Evolutionary conservation across 2,113 vertebrate genomes (phyloP).

Genomic region (Cnemophilus loriae): DNA sequence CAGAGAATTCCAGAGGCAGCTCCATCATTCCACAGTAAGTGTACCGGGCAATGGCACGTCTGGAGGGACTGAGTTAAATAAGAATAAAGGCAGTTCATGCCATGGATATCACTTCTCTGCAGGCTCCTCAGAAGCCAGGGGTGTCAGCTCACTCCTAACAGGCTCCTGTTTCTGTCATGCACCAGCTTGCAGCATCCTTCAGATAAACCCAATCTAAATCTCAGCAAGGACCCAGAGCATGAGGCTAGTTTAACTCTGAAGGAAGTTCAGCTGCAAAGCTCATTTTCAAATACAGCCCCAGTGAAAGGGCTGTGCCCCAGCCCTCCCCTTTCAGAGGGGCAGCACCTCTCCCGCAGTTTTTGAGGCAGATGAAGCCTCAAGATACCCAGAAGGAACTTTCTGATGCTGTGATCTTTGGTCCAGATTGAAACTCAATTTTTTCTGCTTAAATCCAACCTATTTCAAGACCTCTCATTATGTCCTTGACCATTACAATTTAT

Average conservation of each 20-base stretch:
- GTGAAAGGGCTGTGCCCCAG: neutral
- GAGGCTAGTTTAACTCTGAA: neutral
- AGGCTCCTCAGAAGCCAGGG: neutral
- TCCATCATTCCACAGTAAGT: neutral
- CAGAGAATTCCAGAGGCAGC: neutral
- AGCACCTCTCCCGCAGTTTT: neutral
- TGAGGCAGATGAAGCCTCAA: neutral
- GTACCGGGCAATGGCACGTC: fast-evolving
- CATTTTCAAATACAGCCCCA: neutral
- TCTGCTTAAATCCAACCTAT: neutral
- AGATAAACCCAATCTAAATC: neutral
- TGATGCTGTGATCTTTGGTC: neutral
- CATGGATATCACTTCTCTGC: neutral
- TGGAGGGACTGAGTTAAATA: neutral
- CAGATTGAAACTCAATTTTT: neutral
- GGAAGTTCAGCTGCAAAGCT: neutral
- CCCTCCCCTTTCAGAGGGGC: fast-evolving
- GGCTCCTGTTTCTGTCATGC: neutral
- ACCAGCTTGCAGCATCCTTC: neutral
- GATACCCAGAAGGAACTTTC: neutral
- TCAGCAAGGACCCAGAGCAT: neutral
- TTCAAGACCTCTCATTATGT: neutral
- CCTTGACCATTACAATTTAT: neutral
- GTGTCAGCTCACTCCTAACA: neutral
- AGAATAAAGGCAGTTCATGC: neutral